Evolutionary conservation across 2,113 vertebrate genomes (phyloP).

Genomic region (Psephotus haematonotus): DNA sequence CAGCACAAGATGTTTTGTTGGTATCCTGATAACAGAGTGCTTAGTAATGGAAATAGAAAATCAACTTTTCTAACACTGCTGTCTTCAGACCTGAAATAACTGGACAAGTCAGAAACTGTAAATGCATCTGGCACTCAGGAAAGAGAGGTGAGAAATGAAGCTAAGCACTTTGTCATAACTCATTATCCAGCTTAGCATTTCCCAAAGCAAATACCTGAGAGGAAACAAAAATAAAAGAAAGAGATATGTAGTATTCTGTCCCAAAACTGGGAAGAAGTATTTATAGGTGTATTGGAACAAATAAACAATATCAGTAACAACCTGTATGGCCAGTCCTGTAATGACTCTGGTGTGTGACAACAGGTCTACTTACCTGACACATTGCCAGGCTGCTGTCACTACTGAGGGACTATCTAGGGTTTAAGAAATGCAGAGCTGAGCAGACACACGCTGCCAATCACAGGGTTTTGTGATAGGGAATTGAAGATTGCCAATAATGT

Average conservation of each 20-base stretch:
- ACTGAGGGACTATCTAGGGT: accelerated
- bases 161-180: neutral
- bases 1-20: neutral
- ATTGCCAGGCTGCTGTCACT: neutral
- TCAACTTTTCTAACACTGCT: neutral
- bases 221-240: neutral
- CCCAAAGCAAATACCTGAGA: neutral
- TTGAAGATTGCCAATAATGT: neutral
- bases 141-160: neutral
- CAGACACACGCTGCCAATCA: neutral
- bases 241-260: neutral
- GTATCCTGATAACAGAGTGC: neutral
- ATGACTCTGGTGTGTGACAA: neutral
- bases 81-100: neutral
- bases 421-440: neutral
- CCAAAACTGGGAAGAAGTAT: neutral
- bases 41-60: neutral
- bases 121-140: neutral
- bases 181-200: neutral
- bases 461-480: neutral
- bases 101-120: neutral
- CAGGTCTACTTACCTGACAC: neutral
- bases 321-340: neutral
- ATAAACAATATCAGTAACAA: neutral
- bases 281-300: neutral